These are phyloP conservation scores for Vanacampus margaritifer DNA, from an alignment of 2,113 vertebrate genomes.

Conservation along the genomic window DNA sequence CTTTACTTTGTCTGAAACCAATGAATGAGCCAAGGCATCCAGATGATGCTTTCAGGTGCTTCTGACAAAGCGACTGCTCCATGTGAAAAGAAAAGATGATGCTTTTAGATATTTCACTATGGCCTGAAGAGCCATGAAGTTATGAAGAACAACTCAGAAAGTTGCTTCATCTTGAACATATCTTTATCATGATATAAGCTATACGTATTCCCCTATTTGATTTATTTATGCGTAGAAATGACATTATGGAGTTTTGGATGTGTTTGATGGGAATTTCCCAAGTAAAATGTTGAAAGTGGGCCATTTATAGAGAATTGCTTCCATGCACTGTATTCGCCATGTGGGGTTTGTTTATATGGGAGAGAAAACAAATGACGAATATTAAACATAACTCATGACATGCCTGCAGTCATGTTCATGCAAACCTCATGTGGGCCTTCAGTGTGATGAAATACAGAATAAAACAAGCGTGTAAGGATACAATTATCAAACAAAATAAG, in stretches of 20 bases:
- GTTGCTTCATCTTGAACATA: slow-evolving; percentile 23
- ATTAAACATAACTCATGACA: background rate
- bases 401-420: slow-evolving; percentile 1
- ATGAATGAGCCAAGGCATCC: slow-evolving; percentile 5
- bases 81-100: background rate
- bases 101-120: background rate
- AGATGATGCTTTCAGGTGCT: background rate
- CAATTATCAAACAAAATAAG: slow-evolving; percentile 45
- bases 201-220: slow-evolving; percentile 21
- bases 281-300: background rate
- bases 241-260: slow-evolving; percentile 13
- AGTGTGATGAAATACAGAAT: background rate
- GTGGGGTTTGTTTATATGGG: background rate
- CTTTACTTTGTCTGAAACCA: background rate
- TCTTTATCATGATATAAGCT: slow-evolving; percentile 44
- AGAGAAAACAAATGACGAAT: slow-evolving; percentile 5
- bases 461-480: background rate
- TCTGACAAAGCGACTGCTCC: background rate
- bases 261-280: slow-evolving; percentile 15
- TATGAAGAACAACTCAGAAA: background rate
- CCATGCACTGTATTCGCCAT: slow-evolving; percentile 14
- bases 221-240: slow-evolving; percentile 30
- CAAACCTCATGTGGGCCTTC: slow-evolving; percentile 4
- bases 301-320: background rate
- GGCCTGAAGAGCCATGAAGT: background rate